Evolutionary conservation across 2,113 vertebrate genomes (phyloP).

Genomic region (Mastomys coucha): DNA sequence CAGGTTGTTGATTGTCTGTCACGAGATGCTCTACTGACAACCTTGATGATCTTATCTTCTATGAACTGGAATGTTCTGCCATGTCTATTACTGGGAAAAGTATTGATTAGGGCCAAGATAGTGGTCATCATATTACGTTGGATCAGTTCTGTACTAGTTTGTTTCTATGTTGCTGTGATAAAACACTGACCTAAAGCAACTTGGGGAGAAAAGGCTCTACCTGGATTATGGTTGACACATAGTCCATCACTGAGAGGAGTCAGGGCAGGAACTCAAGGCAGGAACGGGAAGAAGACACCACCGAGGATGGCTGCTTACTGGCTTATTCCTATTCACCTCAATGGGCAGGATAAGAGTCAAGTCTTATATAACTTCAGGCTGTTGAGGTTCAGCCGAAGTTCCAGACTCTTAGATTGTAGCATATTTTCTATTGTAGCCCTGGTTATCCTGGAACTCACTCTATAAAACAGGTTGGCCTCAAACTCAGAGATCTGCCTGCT

Average conservation of each 20-base stretch:
- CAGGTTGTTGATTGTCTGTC: background rate
- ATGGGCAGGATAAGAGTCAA: background rate
- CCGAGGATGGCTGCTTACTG: background rate
- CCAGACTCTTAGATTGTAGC: background rate
- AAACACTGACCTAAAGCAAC: background rate
- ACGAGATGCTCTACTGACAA: no score
- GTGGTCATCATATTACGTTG: fast-evolving
- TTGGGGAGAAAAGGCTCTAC: background rate
- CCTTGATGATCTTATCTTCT: no score
- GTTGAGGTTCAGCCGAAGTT: background rate
- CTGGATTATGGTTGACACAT: background rate
- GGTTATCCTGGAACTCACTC: background rate
- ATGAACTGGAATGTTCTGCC: background rate
- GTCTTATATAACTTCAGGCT: background rate
- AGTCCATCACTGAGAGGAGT: background rate
- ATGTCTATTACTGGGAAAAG: background rate
- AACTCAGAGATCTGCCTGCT: background rate
- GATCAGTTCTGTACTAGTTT: background rate
- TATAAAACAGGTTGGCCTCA: background rate
- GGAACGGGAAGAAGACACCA: background rate
- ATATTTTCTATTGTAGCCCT: background rate
- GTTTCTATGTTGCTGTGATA: background rate
- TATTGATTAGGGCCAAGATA: background rate
- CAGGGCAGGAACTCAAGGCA: background rate
- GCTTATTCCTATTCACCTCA: background rate